Evolutionary conservation across 2,797 vertebrate genomes (phyloP).

Genomic region (Euphonia xanthogaster): DNA sequence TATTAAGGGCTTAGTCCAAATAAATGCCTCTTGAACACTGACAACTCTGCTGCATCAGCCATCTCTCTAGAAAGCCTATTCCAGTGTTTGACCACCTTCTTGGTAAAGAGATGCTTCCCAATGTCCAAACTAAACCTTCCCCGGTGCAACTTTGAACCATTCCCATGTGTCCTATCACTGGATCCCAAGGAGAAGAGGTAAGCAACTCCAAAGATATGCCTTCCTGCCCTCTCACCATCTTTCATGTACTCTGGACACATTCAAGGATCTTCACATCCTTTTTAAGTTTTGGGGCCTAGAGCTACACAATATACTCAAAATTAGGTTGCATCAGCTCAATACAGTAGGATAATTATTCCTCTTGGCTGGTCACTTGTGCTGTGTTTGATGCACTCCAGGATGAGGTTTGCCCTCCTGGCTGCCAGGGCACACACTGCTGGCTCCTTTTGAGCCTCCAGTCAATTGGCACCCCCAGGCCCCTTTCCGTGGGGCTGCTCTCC

Average conservation of each 20-base stretch:
- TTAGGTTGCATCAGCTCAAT: neutral
- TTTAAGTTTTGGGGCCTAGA: neutral
- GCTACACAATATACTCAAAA: neutral
- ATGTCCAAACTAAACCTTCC: neutral
- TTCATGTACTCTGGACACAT: neutral
- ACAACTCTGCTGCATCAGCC: accelerated
- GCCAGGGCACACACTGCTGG: neutral
- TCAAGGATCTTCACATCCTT: neutral
- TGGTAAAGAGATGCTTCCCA: neutral
- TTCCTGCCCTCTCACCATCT: neutral
- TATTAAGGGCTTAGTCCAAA: neutral
- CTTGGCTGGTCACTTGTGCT: neutral
- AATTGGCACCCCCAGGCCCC: neutral
- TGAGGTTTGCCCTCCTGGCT: neutral
- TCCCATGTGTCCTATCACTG: accelerated
- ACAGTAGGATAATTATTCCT: neutral
- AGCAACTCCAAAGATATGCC: neutral
- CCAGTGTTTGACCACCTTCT: neutral
- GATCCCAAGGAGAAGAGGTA: neutral
- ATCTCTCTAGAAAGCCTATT: neutral
- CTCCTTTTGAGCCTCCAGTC: neutral
- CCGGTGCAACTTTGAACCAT: neutral
- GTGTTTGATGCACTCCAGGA: neutral
- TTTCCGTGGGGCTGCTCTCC: neutral
- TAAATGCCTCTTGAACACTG: neutral